Evolutionary conservation across 2,797 vertebrate species (phyloP).

Genomic region (Paguma larvata): DNA sequence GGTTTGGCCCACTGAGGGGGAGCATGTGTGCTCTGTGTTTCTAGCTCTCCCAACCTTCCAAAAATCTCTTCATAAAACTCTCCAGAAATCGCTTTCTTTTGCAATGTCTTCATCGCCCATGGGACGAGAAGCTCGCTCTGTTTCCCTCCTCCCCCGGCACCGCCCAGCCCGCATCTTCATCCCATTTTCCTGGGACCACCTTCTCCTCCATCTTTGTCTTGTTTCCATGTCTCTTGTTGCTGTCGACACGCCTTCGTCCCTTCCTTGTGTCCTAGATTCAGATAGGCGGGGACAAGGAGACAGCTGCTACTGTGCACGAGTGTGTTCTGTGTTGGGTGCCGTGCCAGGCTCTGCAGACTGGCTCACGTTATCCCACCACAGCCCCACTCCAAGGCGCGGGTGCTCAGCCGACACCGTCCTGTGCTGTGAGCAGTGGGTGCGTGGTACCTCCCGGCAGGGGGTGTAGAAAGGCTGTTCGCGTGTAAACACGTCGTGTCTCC

Average conservation of each 20-base stretch:
- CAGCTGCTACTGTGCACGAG: fast-evolving
- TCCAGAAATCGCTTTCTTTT: background rate
- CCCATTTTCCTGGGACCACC: background rate
- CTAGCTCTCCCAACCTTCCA: background rate
- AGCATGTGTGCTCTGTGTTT: background rate
- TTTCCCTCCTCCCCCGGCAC: background rate
- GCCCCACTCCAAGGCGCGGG: background rate
- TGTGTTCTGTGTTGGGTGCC: background rate
- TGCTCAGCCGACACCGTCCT: fast-evolving
- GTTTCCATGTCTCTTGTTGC: background rate
- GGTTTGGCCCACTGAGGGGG: background rate
- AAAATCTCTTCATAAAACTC: background rate
- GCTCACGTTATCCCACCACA: background rate
- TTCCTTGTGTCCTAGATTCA: background rate
- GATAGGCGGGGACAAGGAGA: background rate
- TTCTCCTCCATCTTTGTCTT: background rate
- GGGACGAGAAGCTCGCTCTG: background rate
- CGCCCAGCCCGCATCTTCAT: background rate
- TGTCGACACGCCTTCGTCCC: background rate
- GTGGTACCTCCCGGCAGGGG: background rate
- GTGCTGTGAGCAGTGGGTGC: background rate
- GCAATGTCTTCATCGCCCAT: background rate
- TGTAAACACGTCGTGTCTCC: background rate
- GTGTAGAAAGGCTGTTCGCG: background rate
- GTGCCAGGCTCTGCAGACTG: background rate